Percentiles rank a stretch among this genome's conserved stretches.
Conservation (phyloP, 2,797 vertebrate genomes). For the Pelochelys cantorii region DNA sequence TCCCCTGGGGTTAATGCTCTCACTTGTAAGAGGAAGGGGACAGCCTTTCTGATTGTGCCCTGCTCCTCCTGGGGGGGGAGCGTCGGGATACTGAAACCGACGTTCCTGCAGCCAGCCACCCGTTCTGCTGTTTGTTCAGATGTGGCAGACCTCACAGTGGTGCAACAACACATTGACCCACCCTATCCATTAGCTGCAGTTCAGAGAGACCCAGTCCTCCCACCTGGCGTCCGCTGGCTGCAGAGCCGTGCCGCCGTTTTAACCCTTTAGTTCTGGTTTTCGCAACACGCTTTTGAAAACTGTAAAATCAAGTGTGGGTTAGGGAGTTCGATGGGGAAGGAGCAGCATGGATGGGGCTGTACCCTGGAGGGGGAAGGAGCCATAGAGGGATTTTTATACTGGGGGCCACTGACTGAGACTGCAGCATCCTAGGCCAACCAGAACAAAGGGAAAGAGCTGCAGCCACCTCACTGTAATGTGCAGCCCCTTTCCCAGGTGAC, state of each 20-base stretch:
- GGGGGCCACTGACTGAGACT: background rate
- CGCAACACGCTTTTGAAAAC: background rate
- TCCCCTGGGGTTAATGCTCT: background rate
- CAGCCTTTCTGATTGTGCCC: background rate
- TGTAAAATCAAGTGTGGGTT: background rate
- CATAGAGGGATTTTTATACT: background rate
- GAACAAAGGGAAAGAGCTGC: background rate
- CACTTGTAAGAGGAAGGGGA: background rate
- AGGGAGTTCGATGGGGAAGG: background rate
- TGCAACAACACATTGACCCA: background rate
- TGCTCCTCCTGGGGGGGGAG: background rate
- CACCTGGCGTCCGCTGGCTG: background rate
- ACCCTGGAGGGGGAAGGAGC: background rate
- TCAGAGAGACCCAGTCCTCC: constrained; percentile 65
- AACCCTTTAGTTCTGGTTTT: background rate
- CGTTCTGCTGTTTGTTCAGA: background rate
- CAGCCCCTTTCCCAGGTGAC: background rate
- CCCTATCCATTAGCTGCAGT: constrained; percentile 13
- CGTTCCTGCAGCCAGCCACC: too few species aligned
- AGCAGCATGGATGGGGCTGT: background rate
- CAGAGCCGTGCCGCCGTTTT: background rate
- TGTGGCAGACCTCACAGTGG: background rate
- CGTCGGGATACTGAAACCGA: too few species aligned
- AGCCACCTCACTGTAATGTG: background rate
- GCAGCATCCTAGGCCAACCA: background rate